A percentile compares a stretch with the other conserved stretches of the same genome.
phyloP scores from a whole-genome alignment of 2,113 vertebrate species.

The Hyaena hyaena region DNA sequence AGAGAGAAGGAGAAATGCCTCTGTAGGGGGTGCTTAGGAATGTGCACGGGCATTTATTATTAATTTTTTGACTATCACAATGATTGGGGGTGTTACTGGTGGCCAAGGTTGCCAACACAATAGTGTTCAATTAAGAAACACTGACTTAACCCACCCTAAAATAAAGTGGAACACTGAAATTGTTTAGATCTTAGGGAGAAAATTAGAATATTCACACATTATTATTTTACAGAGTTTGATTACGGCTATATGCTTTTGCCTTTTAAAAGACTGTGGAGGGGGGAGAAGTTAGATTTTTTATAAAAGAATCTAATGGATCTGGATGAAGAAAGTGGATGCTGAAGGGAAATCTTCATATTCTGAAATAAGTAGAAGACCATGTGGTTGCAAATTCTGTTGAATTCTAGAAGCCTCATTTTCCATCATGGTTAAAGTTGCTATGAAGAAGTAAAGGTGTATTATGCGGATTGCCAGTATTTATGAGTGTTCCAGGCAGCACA shows the following conservation, averaged over 20 bases:
- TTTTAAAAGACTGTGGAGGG: background rate
- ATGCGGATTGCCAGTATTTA: background rate
- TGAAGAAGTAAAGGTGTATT: background rate
- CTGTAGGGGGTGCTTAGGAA: background rate
- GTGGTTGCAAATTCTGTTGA: background rate
- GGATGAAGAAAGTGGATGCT: background rate
- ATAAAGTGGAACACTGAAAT: background rate
- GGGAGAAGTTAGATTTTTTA: background rate
- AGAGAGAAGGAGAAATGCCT: background rate
- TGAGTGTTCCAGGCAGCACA: slow-evolving; percentile 15
- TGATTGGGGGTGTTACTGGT: background rate
- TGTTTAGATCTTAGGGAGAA: background rate
- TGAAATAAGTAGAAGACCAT: background rate
- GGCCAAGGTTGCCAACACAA: background rate
- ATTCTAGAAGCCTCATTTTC: background rate
- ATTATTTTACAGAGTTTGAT: slow-evolving; percentile 25
- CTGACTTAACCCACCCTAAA: background rate
- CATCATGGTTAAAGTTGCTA: background rate
- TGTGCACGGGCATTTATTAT: background rate
- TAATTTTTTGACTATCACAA: background rate
- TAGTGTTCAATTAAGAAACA: background rate
- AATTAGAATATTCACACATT: background rate
- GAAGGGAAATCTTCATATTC: background rate
- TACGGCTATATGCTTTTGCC: background rate
- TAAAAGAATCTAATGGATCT: background rate